Percentiles rank a stretch among this genome's conserved stretches.
These are phyloP conservation scores for Eleginops maclovinus DNA, from an alignment of 2,113 vertebrate genomes.

Conservation along the genomic window DNA sequence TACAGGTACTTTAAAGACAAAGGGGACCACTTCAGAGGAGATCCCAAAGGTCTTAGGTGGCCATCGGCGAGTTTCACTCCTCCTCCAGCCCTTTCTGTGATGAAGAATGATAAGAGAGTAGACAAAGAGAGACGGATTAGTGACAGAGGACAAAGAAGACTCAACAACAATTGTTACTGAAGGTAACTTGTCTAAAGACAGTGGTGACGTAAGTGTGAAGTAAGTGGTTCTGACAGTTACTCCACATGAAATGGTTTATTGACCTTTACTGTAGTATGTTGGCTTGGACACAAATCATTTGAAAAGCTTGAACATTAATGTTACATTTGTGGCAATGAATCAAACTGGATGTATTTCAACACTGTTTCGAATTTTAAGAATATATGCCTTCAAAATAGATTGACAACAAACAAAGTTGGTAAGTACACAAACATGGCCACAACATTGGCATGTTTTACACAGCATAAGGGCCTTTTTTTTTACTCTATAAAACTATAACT, in stretches of 20 bases:
- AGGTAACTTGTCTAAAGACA: background rate
- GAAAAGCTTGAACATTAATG: background rate
- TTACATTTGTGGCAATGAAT: background rate
- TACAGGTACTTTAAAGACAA: slow-evolving; percentile 63
- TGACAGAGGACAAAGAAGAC: slow-evolving; percentile 36
- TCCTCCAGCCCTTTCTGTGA: slow-evolving; percentile 85
- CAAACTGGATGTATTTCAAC: background rate
- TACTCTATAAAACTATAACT: too few species aligned
- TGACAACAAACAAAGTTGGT: background rate
- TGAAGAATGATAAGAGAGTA: slow-evolving; percentile 51
- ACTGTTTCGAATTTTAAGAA: background rate
- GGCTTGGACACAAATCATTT: background rate
- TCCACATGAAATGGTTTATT: background rate
- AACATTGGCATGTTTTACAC: background rate
- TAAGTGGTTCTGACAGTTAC: background rate
- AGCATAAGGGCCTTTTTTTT: background rate
- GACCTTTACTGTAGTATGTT: background rate
- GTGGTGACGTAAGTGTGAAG: background rate
- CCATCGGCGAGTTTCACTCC: slow-evolving; percentile 77
- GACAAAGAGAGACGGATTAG: slow-evolving; percentile 45
- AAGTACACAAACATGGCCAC: slow-evolving; percentile 5
- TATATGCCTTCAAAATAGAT: background rate
- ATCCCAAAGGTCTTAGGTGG: slow-evolving; percentile 57
- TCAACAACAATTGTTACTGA: slow-evolving; percentile 16
- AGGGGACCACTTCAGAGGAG: slow-evolving; percentile 43